Base-by-base conservation (phyloP, 2,888 invertebrate genomes). In the Phymatocera aterrima region DNA sequence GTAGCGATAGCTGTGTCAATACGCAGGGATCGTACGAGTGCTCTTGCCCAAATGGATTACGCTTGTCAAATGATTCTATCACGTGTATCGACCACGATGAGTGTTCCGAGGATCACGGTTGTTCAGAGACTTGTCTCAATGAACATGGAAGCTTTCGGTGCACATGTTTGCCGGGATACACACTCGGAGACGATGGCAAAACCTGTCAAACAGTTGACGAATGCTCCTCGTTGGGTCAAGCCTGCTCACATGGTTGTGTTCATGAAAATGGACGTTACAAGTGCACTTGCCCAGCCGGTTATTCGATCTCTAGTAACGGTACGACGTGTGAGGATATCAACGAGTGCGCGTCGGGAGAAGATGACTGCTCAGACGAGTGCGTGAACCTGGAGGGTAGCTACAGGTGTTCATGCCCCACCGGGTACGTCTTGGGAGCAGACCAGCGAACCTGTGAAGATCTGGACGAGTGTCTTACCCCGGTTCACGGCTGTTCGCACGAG, bases 251-350 rank as follows among this genome's bases (percentile, higher is more conserved):
- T 81, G 83, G 82, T 12, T 94, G 94, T 83, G 83, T 86, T 5
- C 94, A 94, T 83, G 87, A 85, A 8, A 85, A 91, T 0, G 94
- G 94, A 0, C 91, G 92, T 34, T 94, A 92, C 83, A 90, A 91
- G 70, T 94, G 94, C 84, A 88, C 88, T 10, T 94, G 94, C 83
- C 92, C 92, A 0, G 74, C 87, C n/a, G 92, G 92, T 0, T 93
- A 91, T 68, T 85, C 87, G 37, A 85, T 92, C 65, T 85, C 90
- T 57, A 82, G 79, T 51, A 86, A 90, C 79, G 81, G 81, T 1
- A 82, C 81, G 68, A 90, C 88, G 68, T 92, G 92, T 77, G 78
- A 86, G 60, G 90, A 91, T 75, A 83, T 91, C 24, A 86, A 90
- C 77, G 91, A 91, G 79, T 91, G 91, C 77, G 87, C 78, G 8